Percentiles rank a stretch among this genome's conserved stretches.
phyloP scores from a whole-genome alignment of 1,140 invertebrate genomes.

The Neelides sp. region DNA sequence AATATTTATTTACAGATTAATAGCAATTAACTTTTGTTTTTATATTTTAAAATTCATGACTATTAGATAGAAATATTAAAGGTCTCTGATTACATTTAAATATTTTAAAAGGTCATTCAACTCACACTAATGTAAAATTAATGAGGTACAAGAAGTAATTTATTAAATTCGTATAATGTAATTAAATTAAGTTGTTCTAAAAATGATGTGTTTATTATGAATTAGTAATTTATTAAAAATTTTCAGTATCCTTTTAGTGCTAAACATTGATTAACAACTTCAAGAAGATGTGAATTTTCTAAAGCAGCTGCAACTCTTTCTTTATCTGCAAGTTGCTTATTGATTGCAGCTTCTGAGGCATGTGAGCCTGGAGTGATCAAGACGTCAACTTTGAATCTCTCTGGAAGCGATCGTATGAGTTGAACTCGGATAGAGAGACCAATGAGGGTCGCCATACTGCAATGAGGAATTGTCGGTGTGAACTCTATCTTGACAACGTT shows the following conservation, averaged over 20 bases:
- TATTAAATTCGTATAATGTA: too few relatives aligned
- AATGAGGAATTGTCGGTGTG: conserved; percentile 98
- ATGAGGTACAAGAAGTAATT: too few relatives aligned
- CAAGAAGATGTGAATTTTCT: conserved; percentile 78
- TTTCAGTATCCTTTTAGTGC: conserved; percentile 15
- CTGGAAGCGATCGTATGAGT: conserved; percentile 70
- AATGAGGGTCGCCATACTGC: conserved; percentile 97
- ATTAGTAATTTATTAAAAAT: background rate
- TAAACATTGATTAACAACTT: conserved; percentile 88
- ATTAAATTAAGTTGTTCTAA: too few relatives aligned
- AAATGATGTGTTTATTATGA: too few relatives aligned
- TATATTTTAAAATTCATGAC: too few relatives aligned
- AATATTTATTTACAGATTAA: too few relatives aligned
- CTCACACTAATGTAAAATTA: too few relatives aligned
- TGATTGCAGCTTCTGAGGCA: conserved; percentile 77
- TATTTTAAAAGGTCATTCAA: too few relatives aligned
- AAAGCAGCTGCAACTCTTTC: conserved; percentile 93
- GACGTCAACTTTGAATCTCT: conserved; percentile 76
- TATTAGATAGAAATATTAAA: too few relatives aligned
- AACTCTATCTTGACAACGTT: conserved; percentile 66
- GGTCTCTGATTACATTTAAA: too few relatives aligned
- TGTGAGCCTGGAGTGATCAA: conserved; percentile 85
- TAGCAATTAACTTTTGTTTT: too few relatives aligned
- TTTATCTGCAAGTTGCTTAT: conserved; percentile 96
- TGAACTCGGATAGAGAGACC: conserved; percentile 77